Base-by-base conservation (phyloP, 92 coral and sea anemone genomes). In the Umimayanthus chanpuru region DNA sequence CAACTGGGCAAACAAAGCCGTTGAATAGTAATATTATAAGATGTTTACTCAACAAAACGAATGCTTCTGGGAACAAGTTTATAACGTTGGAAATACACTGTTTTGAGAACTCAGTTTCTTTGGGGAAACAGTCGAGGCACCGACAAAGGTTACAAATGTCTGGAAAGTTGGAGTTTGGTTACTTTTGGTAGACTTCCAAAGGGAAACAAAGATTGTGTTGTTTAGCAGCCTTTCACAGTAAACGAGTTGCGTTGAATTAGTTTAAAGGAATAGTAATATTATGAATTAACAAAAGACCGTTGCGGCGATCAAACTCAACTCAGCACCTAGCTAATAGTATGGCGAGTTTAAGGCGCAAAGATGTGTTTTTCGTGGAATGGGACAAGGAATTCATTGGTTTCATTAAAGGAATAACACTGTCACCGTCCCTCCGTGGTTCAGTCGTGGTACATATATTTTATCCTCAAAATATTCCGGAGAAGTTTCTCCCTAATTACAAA, bases 291-390 rank as follows among this genome's bases (percentile, higher is more conserved):
- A 49, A 49, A 9, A 49, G n/a, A 3, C 67, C n/a, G 25, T 61
- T 61, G 68, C 26, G 1, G 58, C 18, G 18, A 53, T 12, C 11
- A 4, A 53, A 53, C 18, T 53, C 18, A 53, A 0, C 58, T 12
- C 58, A 53, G 20, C 68, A 20, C 65, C 5, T 4, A 56, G 65
- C 8, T 61, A 20, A 32, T 21, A 78, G 9, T n/a, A 78, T 78
- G 82, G 56, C 38, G 10, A 78, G 66, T 53, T 23, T 26, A 53
- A 8, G 82, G 2, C 61, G 38, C 21, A 78, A 49, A 78, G 65
- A 78, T n/a, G 93, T 94, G 9, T 88, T 94, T 70, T 94, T 94
- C 80, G 58, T 94, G 74, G 96, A 94, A 43, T 94, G 96, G 96
- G 93, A 81, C 18, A 58, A 77, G 25, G 84, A 65, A 36, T 70